A percentile compares a stretch with the other conserved stretches of the same genome.
Evolutionary conservation across 2,888 invertebrate genomes (phyloP).

Genomic region (Caenorhabditis parvicauda): DNA sequence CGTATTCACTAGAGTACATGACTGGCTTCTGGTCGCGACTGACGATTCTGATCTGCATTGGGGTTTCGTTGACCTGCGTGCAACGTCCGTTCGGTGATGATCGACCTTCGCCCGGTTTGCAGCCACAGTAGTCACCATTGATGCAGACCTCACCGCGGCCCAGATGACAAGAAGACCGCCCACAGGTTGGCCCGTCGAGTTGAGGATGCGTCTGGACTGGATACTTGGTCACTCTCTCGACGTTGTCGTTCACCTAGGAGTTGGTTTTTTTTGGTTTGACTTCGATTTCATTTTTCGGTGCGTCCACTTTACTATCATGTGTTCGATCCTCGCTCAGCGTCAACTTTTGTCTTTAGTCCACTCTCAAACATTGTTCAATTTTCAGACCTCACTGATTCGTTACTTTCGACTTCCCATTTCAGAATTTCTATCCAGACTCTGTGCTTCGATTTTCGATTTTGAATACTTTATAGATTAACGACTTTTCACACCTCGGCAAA

Average conservation of each 20-base stretch:
- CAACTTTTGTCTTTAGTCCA: too few species aligned
- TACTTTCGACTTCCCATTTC: too few species aligned
- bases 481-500: too few species aligned
- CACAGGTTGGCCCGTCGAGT: constrained; percentile 45
- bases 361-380: too few species aligned
- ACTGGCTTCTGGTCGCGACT: constrained; percentile 47
- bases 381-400: too few species aligned
- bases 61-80: constrained; percentile 41
- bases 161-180: constrained; percentile 38
- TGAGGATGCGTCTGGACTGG: constrained; percentile 5
- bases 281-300: too few species aligned
- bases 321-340: too few species aligned
- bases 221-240: constrained; percentile 11
- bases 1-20: constrained; percentile 59
- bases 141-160: constrained; percentile 55
- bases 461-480: too few species aligned
- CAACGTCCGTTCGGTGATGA: constrained; percentile 30
- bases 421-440: too few species aligned
- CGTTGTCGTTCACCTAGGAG: neutral
- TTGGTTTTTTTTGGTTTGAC: too few species aligned
- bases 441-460: too few species aligned
- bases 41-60: constrained; percentile 52
- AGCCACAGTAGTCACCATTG: constrained; percentile 56
- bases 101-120: constrained; percentile 57
- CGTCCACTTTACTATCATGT: too few species aligned